Percentiles rank a stretch among this genome's conserved stretches.
Evolutionary conservation across 2,888 invertebrate genomes (phyloP).

Genomic region (Ptilodon capucinus): DNA sequence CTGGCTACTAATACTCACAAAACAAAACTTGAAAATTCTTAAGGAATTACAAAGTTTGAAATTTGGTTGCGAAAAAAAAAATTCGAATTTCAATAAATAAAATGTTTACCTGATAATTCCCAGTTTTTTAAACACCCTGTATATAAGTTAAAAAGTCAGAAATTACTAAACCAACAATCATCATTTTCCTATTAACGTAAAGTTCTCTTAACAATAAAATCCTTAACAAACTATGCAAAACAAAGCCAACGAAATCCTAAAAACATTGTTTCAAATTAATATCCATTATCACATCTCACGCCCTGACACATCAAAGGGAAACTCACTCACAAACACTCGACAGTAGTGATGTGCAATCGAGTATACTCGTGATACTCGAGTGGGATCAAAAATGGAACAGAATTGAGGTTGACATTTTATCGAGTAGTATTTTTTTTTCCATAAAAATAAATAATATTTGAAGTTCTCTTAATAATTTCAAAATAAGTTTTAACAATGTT

Average conservation of each 20-base stretch:
- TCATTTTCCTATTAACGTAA: no score
- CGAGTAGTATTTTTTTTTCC: not conserved
- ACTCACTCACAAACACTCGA: conserved; percentile 4
- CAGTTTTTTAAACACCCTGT: no score
- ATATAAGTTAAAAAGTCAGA: no score
- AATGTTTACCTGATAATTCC: no score
- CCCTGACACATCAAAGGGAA: conserved; percentile 21
- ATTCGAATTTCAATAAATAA: no score
- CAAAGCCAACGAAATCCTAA: not conserved
- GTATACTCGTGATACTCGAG: not conserved
- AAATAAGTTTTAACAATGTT: no score
- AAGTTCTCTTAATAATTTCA: no score
- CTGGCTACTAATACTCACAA: no score
- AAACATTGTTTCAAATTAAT: conserved; percentile 21
- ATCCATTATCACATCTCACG: conserved; percentile 27
- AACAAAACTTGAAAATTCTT: no score
- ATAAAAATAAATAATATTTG: not conserved
- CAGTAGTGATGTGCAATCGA: not conserved
- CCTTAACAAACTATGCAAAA: not conserved
- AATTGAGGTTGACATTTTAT: not conserved
- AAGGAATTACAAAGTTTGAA: no score
- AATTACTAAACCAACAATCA: no score
- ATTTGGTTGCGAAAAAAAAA: no score
- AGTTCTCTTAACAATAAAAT: not conserved
- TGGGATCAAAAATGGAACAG: not conserved